A percentile compares a stretch with the other conserved stretches of the same genome.
Evolutionary conservation across 2,113 vertebrate species (phyloP).

Genomic region (Podilymbus podiceps): DNA sequence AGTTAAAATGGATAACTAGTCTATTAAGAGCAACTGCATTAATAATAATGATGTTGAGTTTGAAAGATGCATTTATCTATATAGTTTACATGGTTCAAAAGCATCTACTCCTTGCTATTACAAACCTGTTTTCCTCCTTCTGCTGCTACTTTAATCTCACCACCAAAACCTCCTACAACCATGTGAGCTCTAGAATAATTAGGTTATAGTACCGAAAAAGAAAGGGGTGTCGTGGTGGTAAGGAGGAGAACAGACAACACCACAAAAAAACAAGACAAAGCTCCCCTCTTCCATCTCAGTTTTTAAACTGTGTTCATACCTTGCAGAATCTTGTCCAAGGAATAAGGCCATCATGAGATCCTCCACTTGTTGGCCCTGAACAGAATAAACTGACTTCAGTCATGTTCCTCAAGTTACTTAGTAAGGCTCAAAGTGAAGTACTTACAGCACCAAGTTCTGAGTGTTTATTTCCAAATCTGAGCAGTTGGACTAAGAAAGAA

Average conservation of each 20-base stretch:
- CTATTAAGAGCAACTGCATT: background rate
- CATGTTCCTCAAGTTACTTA: accelerated
- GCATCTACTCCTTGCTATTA: background rate
- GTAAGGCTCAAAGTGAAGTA: background rate
- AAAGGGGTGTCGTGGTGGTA: no score
- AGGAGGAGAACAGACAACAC: no score
- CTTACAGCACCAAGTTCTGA: background rate
- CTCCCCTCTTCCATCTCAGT: background rate
- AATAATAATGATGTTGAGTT: background rate
- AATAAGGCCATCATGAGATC: constrained; percentile 84
- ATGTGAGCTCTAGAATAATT: background rate
- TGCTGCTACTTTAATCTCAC: background rate
- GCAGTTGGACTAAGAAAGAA: background rate
- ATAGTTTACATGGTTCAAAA: background rate
- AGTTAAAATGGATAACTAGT: background rate
- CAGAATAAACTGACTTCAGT: background rate
- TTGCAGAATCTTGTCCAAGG: constrained; percentile 96
- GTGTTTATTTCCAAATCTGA: background rate
- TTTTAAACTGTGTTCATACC: constrained; percentile 69
- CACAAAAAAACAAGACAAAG: background rate
- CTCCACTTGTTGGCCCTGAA: constrained; percentile 76
- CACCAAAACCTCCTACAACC: background rate
- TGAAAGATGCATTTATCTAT: background rate
- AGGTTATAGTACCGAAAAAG: background rate
- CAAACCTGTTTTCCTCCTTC: background rate